Evolutionary conservation across 2,797 vertebrate species (phyloP).

Genomic region (Pelochelys cantorii): DNA sequence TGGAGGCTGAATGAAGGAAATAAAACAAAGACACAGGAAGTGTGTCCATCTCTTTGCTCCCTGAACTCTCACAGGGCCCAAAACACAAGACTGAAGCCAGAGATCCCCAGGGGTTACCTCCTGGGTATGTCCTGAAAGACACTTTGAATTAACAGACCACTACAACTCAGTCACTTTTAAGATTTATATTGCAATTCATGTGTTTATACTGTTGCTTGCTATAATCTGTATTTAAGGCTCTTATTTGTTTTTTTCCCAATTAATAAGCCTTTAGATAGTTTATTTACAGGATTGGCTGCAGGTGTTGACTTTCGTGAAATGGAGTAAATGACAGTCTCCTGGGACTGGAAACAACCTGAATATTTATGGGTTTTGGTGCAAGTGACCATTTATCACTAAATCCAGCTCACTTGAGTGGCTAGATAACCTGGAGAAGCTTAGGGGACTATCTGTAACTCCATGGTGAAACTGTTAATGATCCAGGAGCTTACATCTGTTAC

Average conservation of each 20-base stretch:
- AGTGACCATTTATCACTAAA: not conserved
- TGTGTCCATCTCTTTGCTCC: not conserved
- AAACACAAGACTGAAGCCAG: not conserved
- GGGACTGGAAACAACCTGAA: not conserved
- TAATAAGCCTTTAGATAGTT: not conserved
- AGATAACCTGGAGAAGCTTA: not conserved
- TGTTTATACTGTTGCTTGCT: not conserved
- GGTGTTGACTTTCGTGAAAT: not conserved
- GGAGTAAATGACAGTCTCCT: not conserved
- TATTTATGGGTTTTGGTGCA: not conserved
- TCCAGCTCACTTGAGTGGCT: not conserved
- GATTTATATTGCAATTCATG: not conserved
- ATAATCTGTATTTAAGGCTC: not conserved
- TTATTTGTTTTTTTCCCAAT: not conserved
- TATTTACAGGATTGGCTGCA: not conserved
- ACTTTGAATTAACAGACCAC: not conserved
- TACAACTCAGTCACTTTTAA: not conserved
- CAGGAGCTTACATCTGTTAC: not conserved
- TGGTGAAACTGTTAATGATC: not conserved
- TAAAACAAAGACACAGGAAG: not conserved
- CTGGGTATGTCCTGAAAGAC: not conserved
- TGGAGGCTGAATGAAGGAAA: not conserved
- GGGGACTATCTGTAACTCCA: not conserved
- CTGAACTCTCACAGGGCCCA: not conserved
- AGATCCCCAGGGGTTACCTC: not conserved